Base-by-base conservation (phyloP, 2,888 invertebrate genomes). In the Prosopocoilus inquinatus region DNA sequence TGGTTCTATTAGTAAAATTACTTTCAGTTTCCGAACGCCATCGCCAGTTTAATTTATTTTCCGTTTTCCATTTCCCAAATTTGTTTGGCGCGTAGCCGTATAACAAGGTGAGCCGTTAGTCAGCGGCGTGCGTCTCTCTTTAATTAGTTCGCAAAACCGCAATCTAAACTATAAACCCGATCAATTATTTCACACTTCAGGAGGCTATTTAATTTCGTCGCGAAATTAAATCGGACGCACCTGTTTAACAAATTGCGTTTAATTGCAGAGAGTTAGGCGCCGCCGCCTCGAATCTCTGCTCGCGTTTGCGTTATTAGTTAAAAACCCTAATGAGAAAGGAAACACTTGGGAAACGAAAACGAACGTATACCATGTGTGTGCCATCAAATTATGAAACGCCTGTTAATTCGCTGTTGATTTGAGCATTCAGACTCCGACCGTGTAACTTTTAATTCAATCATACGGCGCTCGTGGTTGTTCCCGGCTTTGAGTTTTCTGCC, bases 371-470 rank as follows among this genome's bases (percentile, higher is more conserved):
- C n/a, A 15, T 36, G 34, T 48, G 16, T 35, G 66, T 66, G 58
- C 70, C 69, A 71, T 71, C 69, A 64, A 72, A 72, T 73, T 73
- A 72, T 68, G 67, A 67, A 70, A 63, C 68, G 68, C 67, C 62
- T 64, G 67, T 69, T 71, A 71, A 72, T 73, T 71, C 65, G 59
- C 63, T 68, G 71, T 70, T 73, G 73, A 73, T 73, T 73, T 70
- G 68, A 66, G 69, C 69, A 72, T 72, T 73, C 71, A 71, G 66
- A 70, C 68, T 70, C 65, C 65, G 60, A 59, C 61, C 20, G 20
- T 28, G 66, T 59, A 71, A 71, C 65, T 71, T 71, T 72, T 71
- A 72, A 72, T 70, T 70, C 65, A 70, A 73, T 72, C 70, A 68
- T 56, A 53, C 43, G 53, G 57, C 59, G 58, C 59, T 60, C 54